These are phyloP conservation scores for Sebastes flavidus DNA, from an alignment of 2,797 vertebrate genomes.

Conservation along the genomic window DNA sequence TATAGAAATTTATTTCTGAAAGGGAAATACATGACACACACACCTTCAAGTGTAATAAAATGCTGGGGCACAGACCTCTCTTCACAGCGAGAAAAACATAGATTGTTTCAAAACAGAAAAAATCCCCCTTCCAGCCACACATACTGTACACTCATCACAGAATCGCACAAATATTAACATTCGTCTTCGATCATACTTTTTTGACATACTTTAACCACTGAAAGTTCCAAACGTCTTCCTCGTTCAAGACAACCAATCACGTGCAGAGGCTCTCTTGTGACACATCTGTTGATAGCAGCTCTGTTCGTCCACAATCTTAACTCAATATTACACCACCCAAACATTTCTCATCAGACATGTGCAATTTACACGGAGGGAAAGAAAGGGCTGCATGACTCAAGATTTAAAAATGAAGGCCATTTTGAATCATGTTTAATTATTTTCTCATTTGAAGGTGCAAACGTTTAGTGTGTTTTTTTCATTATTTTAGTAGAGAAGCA, in stretches of 20 bases:
- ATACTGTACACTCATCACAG: conserved; percentile 40
- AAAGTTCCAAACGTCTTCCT: conserved; percentile 3
- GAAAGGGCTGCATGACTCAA: conserved; percentile 41
- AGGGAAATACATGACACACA: conserved; percentile 39
- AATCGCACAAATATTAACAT: conserved; percentile 54
- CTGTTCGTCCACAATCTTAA: conserved; percentile 17
- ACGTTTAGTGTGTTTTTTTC: conserved; percentile 54
- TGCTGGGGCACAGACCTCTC: not conserved
- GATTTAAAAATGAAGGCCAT: conserved; percentile 1
- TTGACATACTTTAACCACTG: conserved; percentile 40
- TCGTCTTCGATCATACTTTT: conserved; percentile 7
- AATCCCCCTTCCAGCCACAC: conserved; percentile 37
- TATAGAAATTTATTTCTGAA: conserved; percentile 72
- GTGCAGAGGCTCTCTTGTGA: conserved; percentile 21
- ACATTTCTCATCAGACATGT: conserved; percentile 23
- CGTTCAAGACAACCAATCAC: conserved; percentile 34
- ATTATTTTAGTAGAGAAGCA: conserved; percentile 30
- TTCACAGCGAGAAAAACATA: conserved; percentile 33
- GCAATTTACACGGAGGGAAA: conserved; percentile 45
- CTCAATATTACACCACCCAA: conserved; percentile 30
- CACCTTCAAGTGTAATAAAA: conserved; percentile 59
- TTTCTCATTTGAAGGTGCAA: conserved; percentile 20
- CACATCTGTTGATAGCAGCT: conserved; percentile 50
- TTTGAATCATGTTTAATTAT: conserved; percentile 24
- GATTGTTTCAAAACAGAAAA: not conserved